These are phyloP conservation scores for Morbakka virulenta DNA, from an alignment of 30 jellyfish, hydroid and myxozoan species.

Conservation along the genomic window DNA sequence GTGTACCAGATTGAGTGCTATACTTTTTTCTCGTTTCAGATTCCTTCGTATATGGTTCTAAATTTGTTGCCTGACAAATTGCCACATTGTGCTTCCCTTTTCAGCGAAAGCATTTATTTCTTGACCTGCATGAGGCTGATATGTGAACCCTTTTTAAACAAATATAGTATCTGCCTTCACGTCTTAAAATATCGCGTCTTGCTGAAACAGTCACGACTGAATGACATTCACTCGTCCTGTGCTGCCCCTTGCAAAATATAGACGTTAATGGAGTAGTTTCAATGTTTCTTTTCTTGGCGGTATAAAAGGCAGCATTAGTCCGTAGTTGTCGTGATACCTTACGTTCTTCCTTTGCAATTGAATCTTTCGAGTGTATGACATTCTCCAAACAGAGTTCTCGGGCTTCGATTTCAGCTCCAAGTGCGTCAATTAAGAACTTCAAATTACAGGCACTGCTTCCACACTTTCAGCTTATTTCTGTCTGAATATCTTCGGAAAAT, in stretches of 20 bases:
- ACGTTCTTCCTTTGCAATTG: not conserved
- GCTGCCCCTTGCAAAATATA: constrained; percentile 12
- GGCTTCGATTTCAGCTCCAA: too few species aligned
- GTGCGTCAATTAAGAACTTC: not conserved
- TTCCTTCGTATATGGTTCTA: too few species aligned
- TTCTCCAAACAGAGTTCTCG: too few species aligned
- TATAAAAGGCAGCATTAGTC: constrained; percentile 4
- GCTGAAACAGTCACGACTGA: not conserved
- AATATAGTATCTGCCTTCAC: not conserved
- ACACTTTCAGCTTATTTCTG: not conserved
- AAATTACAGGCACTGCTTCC: not conserved
- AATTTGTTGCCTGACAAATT: not conserved
- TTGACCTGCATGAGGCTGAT: not conserved
- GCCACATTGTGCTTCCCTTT: constrained; percentile 11
- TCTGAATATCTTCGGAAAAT: not conserved
- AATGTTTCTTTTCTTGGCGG: not conserved
- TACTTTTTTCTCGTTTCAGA: too few species aligned
- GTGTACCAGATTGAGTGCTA: too few species aligned
- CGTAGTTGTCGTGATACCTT: not conserved
- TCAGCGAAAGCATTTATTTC: not conserved
- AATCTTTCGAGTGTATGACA: too few species aligned
- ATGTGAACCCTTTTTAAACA: constrained; percentile 11
- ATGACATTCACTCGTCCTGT: not conserved
- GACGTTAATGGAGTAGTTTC: not conserved
- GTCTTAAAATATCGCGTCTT: not conserved